Base-by-base conservation (phyloP, 2,888 invertebrate species). In the Anoplius nigerrimus region DNA sequence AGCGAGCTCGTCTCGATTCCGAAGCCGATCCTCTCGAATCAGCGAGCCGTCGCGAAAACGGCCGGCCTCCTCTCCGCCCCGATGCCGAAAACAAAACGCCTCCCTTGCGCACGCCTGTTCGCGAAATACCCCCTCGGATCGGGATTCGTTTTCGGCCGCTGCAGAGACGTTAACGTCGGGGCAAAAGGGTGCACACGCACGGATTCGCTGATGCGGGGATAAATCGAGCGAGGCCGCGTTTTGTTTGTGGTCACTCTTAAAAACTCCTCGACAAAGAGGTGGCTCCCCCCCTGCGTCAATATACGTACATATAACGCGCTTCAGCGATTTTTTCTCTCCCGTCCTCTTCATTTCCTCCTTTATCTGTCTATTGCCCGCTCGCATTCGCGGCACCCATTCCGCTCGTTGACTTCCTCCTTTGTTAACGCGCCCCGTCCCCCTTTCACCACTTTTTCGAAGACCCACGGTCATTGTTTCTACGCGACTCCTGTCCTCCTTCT, bases 1-100 rank as follows among this genome's bases (percentile, higher is more conserved):
- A 54, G 24, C 54, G 16, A 54, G 20, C 16, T 2, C 22, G 18
- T 53, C 53, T 22, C 53, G 53, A 46, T 46, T 46, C 46, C 8
- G 4, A 4, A 15, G 11, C 11, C 34, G 34, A 34, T 34, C 11
- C 34, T 78, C 63, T 82, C 83, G 82, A 84, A 80, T 82, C 84
- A 87, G 71, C 86, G 86, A 88, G 81, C 85, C 83, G 84, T 84
- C 83, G 81, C 81, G 83, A 82, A 87, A 88, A 86, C 87, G 87
- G 78, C 82, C 87, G 82, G 81, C 86, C 88, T 84, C 74, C 87
- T 85, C 82, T 82, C 87, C 88, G 87, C 87, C 88, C 86, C 79
- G 78, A 72, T 80, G 79, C 77, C 74, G 78, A 87, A 85, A 88
- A 88, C 88, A 88, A 88, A 88, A 88, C 88, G 88, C 88, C 88